A percentile compares a stretch with the other conserved stretches of the same genome.
Conservation (phyloP, 2,888 invertebrate genomes). For the Drosophila phalerata region DNA sequence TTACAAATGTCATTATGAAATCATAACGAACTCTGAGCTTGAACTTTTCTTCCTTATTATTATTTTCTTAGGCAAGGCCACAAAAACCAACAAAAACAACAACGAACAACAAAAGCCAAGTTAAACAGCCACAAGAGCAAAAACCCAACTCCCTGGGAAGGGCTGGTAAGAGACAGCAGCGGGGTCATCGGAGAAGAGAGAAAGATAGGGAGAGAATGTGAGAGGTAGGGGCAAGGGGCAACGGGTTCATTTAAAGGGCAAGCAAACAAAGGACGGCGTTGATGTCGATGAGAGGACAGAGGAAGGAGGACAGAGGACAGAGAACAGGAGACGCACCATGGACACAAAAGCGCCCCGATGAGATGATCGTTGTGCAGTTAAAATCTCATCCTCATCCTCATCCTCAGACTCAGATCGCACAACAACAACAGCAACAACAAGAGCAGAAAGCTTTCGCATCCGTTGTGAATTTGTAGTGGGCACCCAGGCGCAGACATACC, state of each 20-base stretch:
- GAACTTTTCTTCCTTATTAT: conserved; percentile 8
- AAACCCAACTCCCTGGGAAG: conserved; percentile 27
- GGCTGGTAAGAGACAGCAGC: conserved; percentile 1
- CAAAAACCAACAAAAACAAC: conserved; percentile 58
- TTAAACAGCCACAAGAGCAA: conserved; percentile 61
- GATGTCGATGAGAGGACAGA: conserved; percentile 64
- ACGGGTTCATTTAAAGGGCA: conserved; percentile 55
- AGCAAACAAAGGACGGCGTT: conserved; percentile 78
- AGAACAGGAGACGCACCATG: conserved; percentile 26
- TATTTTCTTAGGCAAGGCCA: conserved; percentile 47
- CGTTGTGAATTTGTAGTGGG: conserved; percentile 70
- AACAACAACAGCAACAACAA: conserved; percentile 23
- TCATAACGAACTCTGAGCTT: conserved; percentile 32
- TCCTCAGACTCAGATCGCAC: conserved; percentile 26
- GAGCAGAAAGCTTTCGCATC: conserved; percentile 59
- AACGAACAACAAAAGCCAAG: conserved; percentile 63
- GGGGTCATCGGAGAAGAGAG: background rate
- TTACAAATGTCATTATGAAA: conserved; percentile 25
- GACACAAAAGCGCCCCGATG: conserved; percentile 76
- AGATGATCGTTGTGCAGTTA: conserved; percentile 71
- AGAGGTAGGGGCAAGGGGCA: background rate
- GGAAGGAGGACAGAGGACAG: conserved; percentile 8
- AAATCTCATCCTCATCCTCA: conserved; percentile 43
- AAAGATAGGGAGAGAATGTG: background rate
- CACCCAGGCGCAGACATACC: conserved; percentile 68